Evolutionary conservation across 2,113 vertebrate species (phyloP).

Genomic region (Ondatra zibethicus): DNA sequence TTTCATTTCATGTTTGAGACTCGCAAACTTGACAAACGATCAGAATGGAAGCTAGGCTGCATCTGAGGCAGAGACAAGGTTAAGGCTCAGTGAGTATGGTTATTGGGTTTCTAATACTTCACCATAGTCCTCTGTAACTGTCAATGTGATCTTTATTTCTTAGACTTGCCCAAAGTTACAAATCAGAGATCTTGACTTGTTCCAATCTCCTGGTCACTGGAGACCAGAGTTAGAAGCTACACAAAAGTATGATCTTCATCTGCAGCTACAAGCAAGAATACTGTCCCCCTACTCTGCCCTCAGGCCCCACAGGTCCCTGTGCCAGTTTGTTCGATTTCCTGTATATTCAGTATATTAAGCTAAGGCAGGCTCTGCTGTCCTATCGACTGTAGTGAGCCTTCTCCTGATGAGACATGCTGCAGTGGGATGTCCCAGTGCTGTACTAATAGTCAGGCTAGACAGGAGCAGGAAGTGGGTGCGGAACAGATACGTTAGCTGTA

Average conservation of each 20-base stretch:
- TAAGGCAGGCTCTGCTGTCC: neutral
- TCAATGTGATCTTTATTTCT: neutral
- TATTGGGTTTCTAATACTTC: neutral
- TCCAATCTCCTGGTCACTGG: neutral
- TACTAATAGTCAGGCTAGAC: neutral
- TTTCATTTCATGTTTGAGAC: neutral
- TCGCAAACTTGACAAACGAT: slow-evolving; percentile 32
- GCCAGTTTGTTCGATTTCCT: neutral
- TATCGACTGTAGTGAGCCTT: neutral
- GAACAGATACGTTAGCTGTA: neutral
- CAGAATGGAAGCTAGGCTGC: neutral
- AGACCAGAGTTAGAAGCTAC: neutral
- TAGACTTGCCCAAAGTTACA: neutral
- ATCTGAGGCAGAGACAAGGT: neutral
- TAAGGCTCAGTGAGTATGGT: neutral
- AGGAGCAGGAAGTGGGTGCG: neutral
- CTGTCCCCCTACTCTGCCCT: neutral
- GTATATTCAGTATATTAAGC: neutral
- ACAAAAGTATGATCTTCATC: neutral
- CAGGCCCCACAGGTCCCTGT: neutral
- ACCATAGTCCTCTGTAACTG: neutral
- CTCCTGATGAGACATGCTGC: neutral
- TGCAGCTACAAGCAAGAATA: neutral
- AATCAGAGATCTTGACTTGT: neutral
- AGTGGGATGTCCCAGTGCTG: neutral